Conservation (phyloP, 2,113 vertebrate genomes). For the Promerops cafer region DNA sequence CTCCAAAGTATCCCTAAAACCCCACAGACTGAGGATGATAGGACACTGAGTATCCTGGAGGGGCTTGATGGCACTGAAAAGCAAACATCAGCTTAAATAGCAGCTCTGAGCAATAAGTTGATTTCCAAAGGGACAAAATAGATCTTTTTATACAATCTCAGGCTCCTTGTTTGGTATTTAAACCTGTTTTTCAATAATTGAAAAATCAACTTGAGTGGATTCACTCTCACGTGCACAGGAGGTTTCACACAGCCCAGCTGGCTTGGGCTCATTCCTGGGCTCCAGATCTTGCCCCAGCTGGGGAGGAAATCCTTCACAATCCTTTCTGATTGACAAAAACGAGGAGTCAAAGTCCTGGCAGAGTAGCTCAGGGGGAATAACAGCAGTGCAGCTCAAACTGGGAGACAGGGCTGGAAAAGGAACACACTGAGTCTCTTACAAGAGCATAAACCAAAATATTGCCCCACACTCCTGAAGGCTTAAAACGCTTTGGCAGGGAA, state of each 20-base stretch:
- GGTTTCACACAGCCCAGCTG: neutral
- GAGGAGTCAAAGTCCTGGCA: neutral
- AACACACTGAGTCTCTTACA: neutral
- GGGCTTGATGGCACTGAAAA: neutral
- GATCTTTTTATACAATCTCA: neutral
- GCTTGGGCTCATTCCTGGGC: neutral
- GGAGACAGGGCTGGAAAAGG: neutral
- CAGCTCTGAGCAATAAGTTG: neutral
- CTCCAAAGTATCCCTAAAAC: neutral
- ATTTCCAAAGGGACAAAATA: neutral
- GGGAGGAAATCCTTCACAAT: slow-evolving; percentile 16
- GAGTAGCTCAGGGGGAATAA: neutral
- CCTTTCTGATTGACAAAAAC: neutral
- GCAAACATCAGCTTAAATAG: neutral
- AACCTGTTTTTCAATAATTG: neutral
- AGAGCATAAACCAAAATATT: neutral
- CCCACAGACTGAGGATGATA: rapidly evolving
- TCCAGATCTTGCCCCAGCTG: neutral
- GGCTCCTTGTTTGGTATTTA: neutral
- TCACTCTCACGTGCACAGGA: neutral
- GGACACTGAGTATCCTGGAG: neutral
- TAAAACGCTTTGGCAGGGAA: neutral
- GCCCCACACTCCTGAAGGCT: neutral
- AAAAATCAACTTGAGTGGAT: neutral
- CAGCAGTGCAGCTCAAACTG: neutral